phyloP scores from a whole-genome alignment of 53 echinoderm and acorn worm species.

The Glandiceps talaboti region DNA sequence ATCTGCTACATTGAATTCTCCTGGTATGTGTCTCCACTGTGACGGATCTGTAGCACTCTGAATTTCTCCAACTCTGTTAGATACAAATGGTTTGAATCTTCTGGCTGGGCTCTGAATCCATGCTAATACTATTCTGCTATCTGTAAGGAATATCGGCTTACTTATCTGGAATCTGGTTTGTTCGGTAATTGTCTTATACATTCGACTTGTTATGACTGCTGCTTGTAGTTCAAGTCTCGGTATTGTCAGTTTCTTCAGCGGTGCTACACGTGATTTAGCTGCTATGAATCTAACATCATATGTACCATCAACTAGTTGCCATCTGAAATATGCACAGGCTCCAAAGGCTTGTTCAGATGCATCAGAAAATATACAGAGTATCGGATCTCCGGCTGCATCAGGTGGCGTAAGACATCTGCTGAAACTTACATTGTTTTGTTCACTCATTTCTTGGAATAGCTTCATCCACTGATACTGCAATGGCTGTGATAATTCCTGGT shows the following conservation, averaged over 20 bases:
- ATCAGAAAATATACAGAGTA: no score
- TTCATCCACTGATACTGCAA: no score
- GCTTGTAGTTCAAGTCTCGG: constrained; percentile 13
- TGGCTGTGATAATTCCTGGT: no score
- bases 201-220: constrained; percentile 15
- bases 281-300: not conserved
- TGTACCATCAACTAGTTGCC: not conserved
- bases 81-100: constrained; percentile 21
- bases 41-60: constrained; percentile 5
- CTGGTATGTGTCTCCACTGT: constrained; percentile 42
- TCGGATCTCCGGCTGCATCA: no score
- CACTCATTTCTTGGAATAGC: no score
- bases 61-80: constrained; percentile 9
- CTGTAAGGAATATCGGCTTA: constrained; percentile 15
- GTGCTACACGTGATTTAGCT: not conserved
- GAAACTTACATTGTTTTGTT: no score
- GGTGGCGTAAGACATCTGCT: no score
- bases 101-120: constrained; percentile 12
- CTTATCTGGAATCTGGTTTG: constrained; percentile 10
- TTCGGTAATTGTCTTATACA: constrained; percentile 5
- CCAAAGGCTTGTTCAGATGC: not conserved
- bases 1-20: constrained; percentile 32
- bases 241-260: constrained; percentile 6
- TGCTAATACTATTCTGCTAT: constrained; percentile 14
- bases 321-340: constrained; percentile 3